A percentile compares a stretch with the other conserved stretches of the same genome.
These are phyloP conservation scores for Antennarius maculatus DNA, from an alignment of 2,797 vertebrate species.

Conservation along the genomic window DNA sequence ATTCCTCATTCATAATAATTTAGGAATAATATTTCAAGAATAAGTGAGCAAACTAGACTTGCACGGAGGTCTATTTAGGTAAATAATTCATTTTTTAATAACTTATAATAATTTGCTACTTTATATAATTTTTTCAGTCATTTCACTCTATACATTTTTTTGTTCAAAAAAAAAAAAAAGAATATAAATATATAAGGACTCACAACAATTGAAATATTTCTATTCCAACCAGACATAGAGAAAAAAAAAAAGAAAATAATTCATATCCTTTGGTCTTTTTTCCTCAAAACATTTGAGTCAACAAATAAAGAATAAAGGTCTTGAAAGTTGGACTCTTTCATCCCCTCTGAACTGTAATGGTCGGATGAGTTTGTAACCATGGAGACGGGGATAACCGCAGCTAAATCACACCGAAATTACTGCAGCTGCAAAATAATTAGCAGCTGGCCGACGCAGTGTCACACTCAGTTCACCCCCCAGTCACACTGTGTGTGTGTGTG, in stretches of 20 bases:
- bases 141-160: background rate
- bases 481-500: constrained; percentile 25
- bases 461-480: constrained; percentile 46
- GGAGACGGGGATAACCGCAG: constrained; percentile 39
- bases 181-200: constrained; percentile 65
- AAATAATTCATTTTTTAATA: constrained; percentile 13
- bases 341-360: constrained; percentile 6
- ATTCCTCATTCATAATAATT: too few relatives aligned
- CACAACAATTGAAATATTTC: constrained; percentile 66
- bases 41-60: background rate
- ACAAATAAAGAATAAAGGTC: constrained; percentile 20
- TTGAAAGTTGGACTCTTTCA: constrained; percentile 16
- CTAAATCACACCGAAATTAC: constrained; percentile 54
- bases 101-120: constrained; percentile 9
- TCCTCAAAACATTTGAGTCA: constrained; percentile 21
- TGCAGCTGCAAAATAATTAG: constrained; percentile 64
- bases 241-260: constrained; percentile 38
- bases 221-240: constrained; percentile 43
- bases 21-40: background rate
- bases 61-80: background rate
- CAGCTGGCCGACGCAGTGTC: constrained; percentile 68
- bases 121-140: background rate
- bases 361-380: constrained; percentile 49
- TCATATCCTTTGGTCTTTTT: constrained; percentile 65
- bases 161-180: constrained; percentile 5